Evolutionary conservation across 2,113 vertebrate species (phyloP), one percentile per base, ranked within the genome.

Genomic region (Tiliqua scincoides): DNA sequence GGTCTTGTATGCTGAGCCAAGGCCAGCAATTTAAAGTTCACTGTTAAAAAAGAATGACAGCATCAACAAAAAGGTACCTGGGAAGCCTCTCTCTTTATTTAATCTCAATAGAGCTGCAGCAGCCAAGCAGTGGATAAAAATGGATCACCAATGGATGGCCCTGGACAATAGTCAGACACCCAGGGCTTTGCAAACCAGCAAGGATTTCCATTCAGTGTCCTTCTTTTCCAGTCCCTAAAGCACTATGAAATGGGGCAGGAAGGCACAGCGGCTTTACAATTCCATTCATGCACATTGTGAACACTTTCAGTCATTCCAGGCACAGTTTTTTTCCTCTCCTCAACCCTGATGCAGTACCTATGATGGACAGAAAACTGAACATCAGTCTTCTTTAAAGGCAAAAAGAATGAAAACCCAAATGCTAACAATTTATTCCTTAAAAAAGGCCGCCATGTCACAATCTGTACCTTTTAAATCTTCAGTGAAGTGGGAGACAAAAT

Each of bases 21-120:
- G 0, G 83, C 78, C 74, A 40, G 1, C 52, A 90, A 8, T 85
- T 88, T 85, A 65, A 23, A 92, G 83, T 59, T 48, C 0, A 0
- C 43, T 84, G 62, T 76, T 82, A 10, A 68, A 81, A n/a, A 88
- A 65, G 84, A 87, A 67, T 80, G 87, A 59, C n/a, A 74, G 74
- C 0, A 43, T 62, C 85, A 84, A 37, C 57, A 85, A 25, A 85
- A 35, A n/a, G 79, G n/a, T n/a, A 68, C 3, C 30, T 23, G 59
- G 84, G 67, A 86, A 88, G 85, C 68, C 74, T 6, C 2, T 86
- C 91, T 88, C 67, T 84, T 74, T 81, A 81, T 27, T 87, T 83
- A 37, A 67, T 52, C n/a, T 67, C 27, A 52, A 25, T 37, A 54
- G 68, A 76, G 63, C 71, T 71, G 0, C 27, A 7, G 37, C 37